Evolutionary conservation across 2,113 vertebrate species (phyloP), one percentile per base, ranked within the genome.

Genomic region (Istiophorus platypterus): DNA sequence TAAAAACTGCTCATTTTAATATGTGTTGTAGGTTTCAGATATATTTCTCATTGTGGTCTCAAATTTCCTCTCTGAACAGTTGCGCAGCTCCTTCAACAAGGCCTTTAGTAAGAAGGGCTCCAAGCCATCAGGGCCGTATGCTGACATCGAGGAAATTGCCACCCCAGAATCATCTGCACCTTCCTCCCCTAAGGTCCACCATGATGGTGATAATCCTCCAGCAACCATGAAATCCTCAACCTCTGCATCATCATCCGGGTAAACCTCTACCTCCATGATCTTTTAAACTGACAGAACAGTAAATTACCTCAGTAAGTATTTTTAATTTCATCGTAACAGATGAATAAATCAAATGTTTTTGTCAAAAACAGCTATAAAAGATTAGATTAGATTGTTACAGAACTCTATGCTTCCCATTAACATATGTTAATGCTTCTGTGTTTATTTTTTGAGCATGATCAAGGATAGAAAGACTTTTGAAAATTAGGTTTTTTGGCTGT

Each of bases 31-130:
- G 13, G 57, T n/a, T 49, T n/a, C 14, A 51, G 18, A n/a, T 8
- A 0, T 41, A 3, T 70, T 11, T 8, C 2, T 75, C 14, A 42
- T 71, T 6, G 62, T 6, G 0, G 7, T 41, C 45, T 69, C 2
- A 0, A 27, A 2, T 81, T 76, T 73, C 58, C n/a, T 75, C 29
- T 37, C 42, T 52, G 2, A 80, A 29, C 85, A 99, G 98, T 91
- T 99, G 20, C 96, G 98, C 64, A 99, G 97, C 87, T 99, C 98
- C 82, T 99, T 99, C 94, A 99, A 99, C 93, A 99, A 98, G 88
- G 98, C 98, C 69, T 99, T 99, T 90, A 99, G 96, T 90, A 99
- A 99, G 92, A 99, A 99, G 87, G 97, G 97, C 5, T 94, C 97
- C 45, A 99, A 99, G 92, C 93, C 95, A 0, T 92, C 95, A 1